phyloP scores from a whole-genome alignment of 2,888 invertebrate species.

The Acrobasis consociella region DNA sequence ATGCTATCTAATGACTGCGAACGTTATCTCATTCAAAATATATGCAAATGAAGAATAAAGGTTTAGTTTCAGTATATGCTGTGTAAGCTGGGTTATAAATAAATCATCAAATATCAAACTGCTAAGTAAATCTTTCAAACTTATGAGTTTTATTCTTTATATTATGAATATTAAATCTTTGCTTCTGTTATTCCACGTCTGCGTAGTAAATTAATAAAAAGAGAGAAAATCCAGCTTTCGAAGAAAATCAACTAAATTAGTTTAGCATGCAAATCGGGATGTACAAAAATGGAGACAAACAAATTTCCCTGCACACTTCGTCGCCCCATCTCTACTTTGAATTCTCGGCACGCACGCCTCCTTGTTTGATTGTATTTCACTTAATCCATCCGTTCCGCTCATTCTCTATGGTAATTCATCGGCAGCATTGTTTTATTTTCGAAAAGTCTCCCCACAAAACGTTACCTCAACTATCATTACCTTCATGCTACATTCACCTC shows the following conservation, averaged over 20 bases:
- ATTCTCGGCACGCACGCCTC: slow-evolving; percentile 62
- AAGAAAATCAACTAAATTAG: slow-evolving; percentile 39
- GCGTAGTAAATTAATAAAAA: slow-evolving; percentile 23
- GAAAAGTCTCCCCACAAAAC: slow-evolving; percentile 45
- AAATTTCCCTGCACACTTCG: slow-evolving; percentile 48
- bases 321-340: slow-evolving; percentile 54
- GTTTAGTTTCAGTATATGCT: no score
- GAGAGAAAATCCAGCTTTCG: slow-evolving; percentile 32
- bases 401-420: slow-evolving; percentile 78
- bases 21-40: no score
- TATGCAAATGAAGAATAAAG: no score
- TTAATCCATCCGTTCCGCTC: slow-evolving; percentile 77
- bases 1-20: neutral
- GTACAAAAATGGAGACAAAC: slow-evolving; percentile 49
- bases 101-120: neutral
- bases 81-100: neutral
- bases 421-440: slow-evolving; percentile 75
- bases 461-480: slow-evolving; percentile 37
- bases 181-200: neutral
- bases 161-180: neutral
- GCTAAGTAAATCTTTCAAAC: neutral
- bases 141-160: neutral
- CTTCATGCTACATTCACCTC: slow-evolving; percentile 41
- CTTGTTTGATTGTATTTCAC: slow-evolving; percentile 77
- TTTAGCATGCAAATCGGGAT: slow-evolving; percentile 39